Evolutionary conservation across 2,113 vertebrate genomes (phyloP), one percentile per base, ranked within the genome.

Genomic region (Catagonus wagneri): DNA sequence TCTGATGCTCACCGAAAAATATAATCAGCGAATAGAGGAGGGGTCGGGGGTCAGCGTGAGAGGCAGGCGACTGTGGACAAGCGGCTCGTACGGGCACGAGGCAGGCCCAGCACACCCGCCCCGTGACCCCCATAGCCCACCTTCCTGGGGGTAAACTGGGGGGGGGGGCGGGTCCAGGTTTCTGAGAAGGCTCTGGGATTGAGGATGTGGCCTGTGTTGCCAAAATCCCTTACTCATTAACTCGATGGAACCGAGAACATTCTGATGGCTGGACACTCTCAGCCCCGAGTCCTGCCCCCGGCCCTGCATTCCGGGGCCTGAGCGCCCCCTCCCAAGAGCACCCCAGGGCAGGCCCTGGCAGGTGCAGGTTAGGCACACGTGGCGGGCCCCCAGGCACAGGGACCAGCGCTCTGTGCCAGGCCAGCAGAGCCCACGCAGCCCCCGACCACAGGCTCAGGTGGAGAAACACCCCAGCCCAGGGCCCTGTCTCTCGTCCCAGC

Each of bases 191-290:
- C 61, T 52, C 52, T 4, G 32, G 54, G 56, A 19, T 22, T 6
- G 65, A 74, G 78, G 19, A 56, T 4, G 22, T 17, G 32, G 27
- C 44, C 27, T 63, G 65, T 39, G 25, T 44, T 58, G 66, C 52
- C 60, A 74, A 63, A 61, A 39, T 25, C 91, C 34, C 65, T 79
- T 78, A 84, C 71, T 85, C 79, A 50, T 90, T 93, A 85, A 84
- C 91, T 75, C 9, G 3, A 2, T 13, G 2, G 39, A 29, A 29
- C 63, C 52, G 1, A 34, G 78, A 58, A 25, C 7, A 7, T 39
- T 52, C 54, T 0, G 8, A 25, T 2, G 61, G 78, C 71, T 3
- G 14, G 72, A 23, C 0, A 6, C 60, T 54, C 89, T 87, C 36
- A 22, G 74, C 50, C 22, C 52, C 0, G n/a, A 52, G 68, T 20